phyloP scores from a whole-genome alignment of 1,140 invertebrate species.

The Agraylea sexmaculata region DNA sequence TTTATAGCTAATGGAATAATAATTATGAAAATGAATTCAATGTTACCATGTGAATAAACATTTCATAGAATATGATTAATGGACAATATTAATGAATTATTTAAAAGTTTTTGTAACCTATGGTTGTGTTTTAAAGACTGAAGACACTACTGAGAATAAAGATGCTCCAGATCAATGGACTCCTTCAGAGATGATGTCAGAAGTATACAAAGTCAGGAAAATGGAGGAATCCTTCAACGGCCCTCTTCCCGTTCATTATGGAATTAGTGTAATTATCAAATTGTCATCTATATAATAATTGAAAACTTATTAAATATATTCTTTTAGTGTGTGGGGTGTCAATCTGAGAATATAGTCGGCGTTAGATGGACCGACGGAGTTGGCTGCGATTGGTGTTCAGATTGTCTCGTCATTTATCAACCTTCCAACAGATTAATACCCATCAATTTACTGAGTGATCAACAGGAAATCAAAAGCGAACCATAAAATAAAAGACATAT shows the following conservation, averaged over 20 bases:
- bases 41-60: too few species aligned
- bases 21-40: conserved; percentile 10
- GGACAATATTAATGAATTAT: too few species aligned
- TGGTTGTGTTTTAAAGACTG: too few species aligned
- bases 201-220: conserved; percentile 18
- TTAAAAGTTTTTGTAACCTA: too few species aligned
- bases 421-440: conserved; percentile 17
- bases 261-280: conserved; percentile 13
- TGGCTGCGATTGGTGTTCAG: conserved; percentile 19
- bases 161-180: conserved; percentile 15
- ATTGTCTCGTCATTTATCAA: conserved; percentile 18
- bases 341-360: conserved; percentile 15
- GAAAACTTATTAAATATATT: not conserved
- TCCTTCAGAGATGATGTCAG: conserved; percentile 17
- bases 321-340: conserved; percentile 18
- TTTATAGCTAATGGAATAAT: conserved; percentile 1
- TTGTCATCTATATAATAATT: conserved; percentile 1
- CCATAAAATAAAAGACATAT: not conserved
- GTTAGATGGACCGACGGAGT: conserved; percentile 18
- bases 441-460: conserved; percentile 4
- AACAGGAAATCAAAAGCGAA: conserved; percentile 1
- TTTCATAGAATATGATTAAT: too few species aligned
- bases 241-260: conserved; percentile 11
- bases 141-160: too few species aligned
- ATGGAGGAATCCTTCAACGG: conserved; percentile 16